Percentiles rank a stretch among this genome's conserved stretches.
Conservation (phyloP, 2,797 vertebrate genomes). For the Pelodytes ibericus region DNA sequence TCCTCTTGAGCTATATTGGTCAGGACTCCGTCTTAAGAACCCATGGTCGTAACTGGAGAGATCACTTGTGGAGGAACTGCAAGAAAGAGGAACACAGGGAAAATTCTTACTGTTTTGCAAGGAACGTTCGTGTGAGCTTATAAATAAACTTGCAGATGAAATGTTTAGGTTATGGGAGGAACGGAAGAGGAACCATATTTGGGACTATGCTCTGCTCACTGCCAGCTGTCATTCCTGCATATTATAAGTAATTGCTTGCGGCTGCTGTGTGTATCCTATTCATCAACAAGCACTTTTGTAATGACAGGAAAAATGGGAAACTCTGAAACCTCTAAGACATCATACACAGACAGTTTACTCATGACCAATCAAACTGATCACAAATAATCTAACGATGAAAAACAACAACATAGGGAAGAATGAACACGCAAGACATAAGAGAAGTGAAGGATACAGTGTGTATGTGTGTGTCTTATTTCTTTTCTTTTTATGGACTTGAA, state of each 20-base stretch:
- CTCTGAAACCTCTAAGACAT: slow-evolving; percentile 37
- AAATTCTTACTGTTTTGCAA: slow-evolving; percentile 56
- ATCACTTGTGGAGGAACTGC: slow-evolving; percentile 87
- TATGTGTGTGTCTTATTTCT: slow-evolving; percentile 62
- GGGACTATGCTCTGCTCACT: slow-evolving; percentile 65
- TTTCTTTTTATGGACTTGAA: slow-evolving; percentile 77
- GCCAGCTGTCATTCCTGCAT: slow-evolving; percentile 68
- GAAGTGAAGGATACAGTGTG: slow-evolving; percentile 47
- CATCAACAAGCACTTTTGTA: slow-evolving; percentile 60
- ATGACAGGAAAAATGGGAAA: slow-evolving; percentile 54
- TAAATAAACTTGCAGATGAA: slow-evolving; percentile 68
- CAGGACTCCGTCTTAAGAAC: slow-evolving; percentile 88
- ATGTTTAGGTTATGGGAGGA: slow-evolving; percentile 69
- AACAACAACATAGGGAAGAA: slow-evolving; percentile 39
- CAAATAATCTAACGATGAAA: slow-evolving; percentile 48
- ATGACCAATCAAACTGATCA: slow-evolving; percentile 56
- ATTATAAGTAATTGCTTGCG: slow-evolving; percentile 62
- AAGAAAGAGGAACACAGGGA: slow-evolving; percentile 57
- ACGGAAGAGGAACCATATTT: slow-evolving; percentile 72
- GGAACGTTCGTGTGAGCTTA: slow-evolving; percentile 61
- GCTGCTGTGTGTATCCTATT: slow-evolving; percentile 68
- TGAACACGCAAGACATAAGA: accelerated
- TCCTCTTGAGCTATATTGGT: slow-evolving; percentile 92
- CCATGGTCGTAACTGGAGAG: slow-evolving; percentile 84
- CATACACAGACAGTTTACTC: slow-evolving; percentile 22